A percentile compares a stretch with the other conserved stretches of the same genome.
Evolutionary conservation across 2,113 vertebrate genomes (phyloP).

Genomic region (Trichechus manatus): DNA sequence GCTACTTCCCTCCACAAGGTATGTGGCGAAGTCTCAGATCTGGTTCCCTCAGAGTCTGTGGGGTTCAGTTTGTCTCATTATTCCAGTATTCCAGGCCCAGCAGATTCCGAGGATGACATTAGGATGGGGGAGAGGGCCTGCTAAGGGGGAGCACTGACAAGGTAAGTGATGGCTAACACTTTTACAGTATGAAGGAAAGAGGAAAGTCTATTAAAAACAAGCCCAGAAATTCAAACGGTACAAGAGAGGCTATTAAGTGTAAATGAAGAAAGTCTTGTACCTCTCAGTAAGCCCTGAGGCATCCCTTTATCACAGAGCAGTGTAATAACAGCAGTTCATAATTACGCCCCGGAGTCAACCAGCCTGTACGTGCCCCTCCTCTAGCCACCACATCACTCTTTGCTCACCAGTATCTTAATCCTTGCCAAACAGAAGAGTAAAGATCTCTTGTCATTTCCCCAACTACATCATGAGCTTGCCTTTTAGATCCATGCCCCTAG

Average conservation of each 20-base stretch:
- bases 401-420: background rate
- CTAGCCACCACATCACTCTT: background rate
- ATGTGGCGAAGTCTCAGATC: background rate
- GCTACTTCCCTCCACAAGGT: background rate
- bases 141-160: background rate
- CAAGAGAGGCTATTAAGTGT: background rate
- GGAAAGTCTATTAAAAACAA: background rate
- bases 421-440: background rate
- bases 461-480: background rate
- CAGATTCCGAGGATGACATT: background rate
- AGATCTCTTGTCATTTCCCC: background rate
- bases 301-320: background rate
- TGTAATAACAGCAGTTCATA: background rate
- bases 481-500: background rate
- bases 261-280: background rate
- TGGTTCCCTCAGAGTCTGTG: background rate
- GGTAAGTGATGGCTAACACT: background rate
- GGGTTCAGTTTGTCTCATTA: background rate
- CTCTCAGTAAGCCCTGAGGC: background rate
- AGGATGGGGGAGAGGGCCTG: background rate
- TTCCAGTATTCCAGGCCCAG: background rate
- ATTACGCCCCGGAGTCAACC: background rate
- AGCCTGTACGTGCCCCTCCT: background rate
- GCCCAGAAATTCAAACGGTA: background rate
- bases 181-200: background rate